Percentiles rank a stretch among this genome's conserved stretches.
These are phyloP conservation scores for Trichonephila clavata DNA, from an alignment of 1,140 invertebrate species.

Conservation along the genomic window DNA sequence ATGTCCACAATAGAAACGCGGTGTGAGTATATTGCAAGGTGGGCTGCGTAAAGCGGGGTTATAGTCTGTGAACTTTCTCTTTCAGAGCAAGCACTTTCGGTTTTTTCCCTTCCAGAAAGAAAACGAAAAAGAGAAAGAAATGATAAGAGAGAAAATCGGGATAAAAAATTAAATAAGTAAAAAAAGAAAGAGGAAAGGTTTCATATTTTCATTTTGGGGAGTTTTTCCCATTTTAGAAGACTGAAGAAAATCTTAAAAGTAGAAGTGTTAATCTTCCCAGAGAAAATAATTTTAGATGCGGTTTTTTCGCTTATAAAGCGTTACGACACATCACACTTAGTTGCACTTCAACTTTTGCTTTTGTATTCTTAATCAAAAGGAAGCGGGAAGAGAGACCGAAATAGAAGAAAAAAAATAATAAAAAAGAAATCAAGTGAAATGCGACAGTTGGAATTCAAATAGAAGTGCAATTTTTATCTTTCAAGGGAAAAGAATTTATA, in stretches of 20 bases:
- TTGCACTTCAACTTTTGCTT: slow-evolving; percentile 17
- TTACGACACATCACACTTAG: neutral
- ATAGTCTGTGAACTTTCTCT: neutral
- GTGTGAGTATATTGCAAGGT: slow-evolving; percentile 40
- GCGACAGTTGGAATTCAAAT: neutral
- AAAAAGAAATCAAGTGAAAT: neutral
- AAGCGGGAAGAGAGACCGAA: neutral
- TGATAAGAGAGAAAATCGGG: neutral
- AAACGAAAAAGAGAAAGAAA: slow-evolving; percentile 3
- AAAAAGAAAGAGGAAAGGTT: neutral
- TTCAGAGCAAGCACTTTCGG: slow-evolving; percentile 16
- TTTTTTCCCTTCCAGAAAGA: neutral
- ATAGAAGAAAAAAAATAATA: neutral
- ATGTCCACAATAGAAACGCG: slow-evolving; percentile 36
- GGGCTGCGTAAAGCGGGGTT: slow-evolving; percentile 10
- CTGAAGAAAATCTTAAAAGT: slow-evolving; percentile 46
- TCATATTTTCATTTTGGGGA: slow-evolving; percentile 43
- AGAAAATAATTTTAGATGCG: slow-evolving; percentile 34
- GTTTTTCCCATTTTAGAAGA: neutral
- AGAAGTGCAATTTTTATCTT: slow-evolving; percentile 19
- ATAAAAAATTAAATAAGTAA: neutral
- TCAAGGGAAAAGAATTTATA: slow-evolving; percentile 32
- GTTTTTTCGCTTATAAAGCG: slow-evolving; percentile 12
- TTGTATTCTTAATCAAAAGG: slow-evolving; percentile 52
- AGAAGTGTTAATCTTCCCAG: slow-evolving; percentile 52